These are phyloP conservation scores for Hemichromis elongatus DNA, from an alignment of 2,113 vertebrate genomes.

Conservation along the genomic window DNA sequence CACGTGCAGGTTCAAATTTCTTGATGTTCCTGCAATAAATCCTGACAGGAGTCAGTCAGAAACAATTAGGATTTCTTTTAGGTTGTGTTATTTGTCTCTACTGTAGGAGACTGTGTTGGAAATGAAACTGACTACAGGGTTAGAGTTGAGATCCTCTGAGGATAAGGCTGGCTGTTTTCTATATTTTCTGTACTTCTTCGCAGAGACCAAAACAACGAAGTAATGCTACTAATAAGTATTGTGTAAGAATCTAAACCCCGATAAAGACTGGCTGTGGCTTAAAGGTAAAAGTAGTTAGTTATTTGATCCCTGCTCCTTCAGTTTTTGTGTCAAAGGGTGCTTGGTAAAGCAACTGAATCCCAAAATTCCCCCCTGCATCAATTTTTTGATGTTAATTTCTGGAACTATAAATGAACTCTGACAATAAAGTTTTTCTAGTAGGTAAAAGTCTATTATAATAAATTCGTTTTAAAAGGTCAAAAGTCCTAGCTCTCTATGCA, in stretches of 20 bases:
- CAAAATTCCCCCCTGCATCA: background rate
- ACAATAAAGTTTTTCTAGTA: background rate
- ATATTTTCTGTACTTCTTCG: background rate
- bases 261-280: background rate
- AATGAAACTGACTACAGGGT: background rate
- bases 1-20: background rate
- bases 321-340: background rate
- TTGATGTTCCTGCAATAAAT: background rate
- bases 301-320: background rate
- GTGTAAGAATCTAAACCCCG: background rate
- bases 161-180: background rate
- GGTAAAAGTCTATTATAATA: background rate
- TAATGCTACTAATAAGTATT: background rate
- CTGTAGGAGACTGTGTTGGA: background rate
- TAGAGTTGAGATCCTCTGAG: background rate
- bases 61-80: background rate
- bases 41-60: background rate
- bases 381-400: background rate
- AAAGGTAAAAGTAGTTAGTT: background rate
- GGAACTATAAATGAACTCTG: background rate
- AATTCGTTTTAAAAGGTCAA: background rate
- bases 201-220: background rate
- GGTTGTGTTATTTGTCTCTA: background rate
- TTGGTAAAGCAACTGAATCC: background rate
- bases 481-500: background rate